Evolutionary conservation across 2,797 vertebrate species (phyloP).

Genomic region (Enteromius treurensis): DNA sequence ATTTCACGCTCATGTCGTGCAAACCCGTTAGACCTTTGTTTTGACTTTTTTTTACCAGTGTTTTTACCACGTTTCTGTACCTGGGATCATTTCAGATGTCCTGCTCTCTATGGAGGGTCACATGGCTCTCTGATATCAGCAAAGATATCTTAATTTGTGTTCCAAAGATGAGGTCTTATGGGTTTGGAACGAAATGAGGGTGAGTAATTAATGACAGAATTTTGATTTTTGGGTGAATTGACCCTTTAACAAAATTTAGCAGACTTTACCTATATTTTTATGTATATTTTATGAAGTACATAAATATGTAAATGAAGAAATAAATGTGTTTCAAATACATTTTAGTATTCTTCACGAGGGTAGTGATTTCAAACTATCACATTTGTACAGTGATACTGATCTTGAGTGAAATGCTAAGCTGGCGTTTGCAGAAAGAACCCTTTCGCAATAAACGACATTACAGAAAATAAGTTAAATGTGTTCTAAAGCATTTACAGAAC

Average conservation of each 20-base stretch:
- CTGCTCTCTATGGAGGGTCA: too few relatives aligned
- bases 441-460: slow-evolving; percentile 11
- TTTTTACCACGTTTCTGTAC: too few relatives aligned
- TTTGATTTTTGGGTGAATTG: not conserved
- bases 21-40: too few relatives aligned
- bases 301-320: not conserved
- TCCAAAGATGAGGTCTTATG: too few relatives aligned
- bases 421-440: not conserved
- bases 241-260: not conserved
- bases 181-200: too few relatives aligned
- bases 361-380: not conserved
- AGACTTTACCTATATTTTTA: not conserved
- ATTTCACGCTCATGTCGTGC: too few relatives aligned
- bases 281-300: not conserved
- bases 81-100: too few relatives aligned
- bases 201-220: too few relatives aligned
- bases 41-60: too few relatives aligned
- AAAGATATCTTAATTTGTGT: too few relatives aligned
- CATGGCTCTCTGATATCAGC: too few relatives aligned
- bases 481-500: slow-evolving; percentile 35
- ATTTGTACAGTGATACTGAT: not conserved
- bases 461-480: slow-evolving; percentile 7
- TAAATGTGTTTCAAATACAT: not conserved
- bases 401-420: slow-evolving; percentile 1
- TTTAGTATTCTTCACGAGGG: not conserved